Evolutionary conservation across 2,888 invertebrate genomes (phyloP).

Genomic region (Drosophila trichaetosa): DNA sequence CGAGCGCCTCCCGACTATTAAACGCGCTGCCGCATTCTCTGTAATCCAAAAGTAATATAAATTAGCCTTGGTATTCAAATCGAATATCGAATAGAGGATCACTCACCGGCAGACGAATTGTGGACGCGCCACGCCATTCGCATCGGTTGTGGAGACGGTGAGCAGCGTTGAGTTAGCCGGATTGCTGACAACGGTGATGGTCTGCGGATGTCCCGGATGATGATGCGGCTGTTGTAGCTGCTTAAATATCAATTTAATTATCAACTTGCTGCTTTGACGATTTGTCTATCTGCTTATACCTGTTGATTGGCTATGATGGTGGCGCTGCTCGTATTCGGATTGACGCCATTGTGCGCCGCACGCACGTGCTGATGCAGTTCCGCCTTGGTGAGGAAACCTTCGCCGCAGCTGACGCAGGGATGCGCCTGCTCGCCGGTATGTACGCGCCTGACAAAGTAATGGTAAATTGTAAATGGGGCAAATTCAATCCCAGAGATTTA

Average conservation of each 20-base stretch:
- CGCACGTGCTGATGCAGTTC: constrained; percentile 90
- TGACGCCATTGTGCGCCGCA: constrained; percentile 86
- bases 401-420: constrained; percentile 91
- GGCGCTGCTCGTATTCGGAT: constrained; percentile 84
- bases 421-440: constrained; percentile 91
- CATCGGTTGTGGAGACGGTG: constrained; percentile 83
- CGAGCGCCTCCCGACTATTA: constrained; percentile 90
- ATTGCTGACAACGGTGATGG: constrained; percentile 85
- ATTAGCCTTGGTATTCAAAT: neutral
- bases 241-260: constrained; percentile 82
- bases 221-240: constrained; percentile 84
- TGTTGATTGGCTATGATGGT: constrained; percentile 84
- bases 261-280: constrained; percentile 3
- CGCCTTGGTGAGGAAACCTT: constrained; percentile 90
- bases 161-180: constrained; percentile 83
- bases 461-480: neutral
- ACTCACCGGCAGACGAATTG: constrained; percentile 85
- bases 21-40: constrained; percentile 89
- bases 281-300: constrained; percentile 61
- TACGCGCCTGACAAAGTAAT: constrained; percentile 85
- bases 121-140: constrained; percentile 83
- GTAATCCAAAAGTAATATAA: constrained; percentile 2
- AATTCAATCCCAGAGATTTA: neutral
- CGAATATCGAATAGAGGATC: neutral
- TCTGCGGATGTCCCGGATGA: constrained; percentile 85